phyloP scores from a whole-genome alignment of 2,888 invertebrate genomes.

The Apoderus coryli region DNA sequence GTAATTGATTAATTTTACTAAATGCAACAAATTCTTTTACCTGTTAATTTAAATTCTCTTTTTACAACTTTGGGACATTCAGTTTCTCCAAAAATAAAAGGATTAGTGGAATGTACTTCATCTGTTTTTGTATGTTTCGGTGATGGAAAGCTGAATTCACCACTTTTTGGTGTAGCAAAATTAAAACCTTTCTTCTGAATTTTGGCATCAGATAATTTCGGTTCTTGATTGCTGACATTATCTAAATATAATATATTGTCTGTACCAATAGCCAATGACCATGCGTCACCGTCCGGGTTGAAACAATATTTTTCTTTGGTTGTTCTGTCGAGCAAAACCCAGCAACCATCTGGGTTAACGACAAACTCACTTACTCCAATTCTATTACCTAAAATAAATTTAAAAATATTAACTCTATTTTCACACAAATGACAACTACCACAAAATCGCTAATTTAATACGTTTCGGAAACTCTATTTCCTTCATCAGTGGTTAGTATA shows the following conservation, averaged over 20 bases:
- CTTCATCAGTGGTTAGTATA: too few relatives aligned
- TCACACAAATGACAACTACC: too few relatives aligned
- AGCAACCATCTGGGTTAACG: conserved; percentile 46
- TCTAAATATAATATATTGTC: conserved; percentile 50
- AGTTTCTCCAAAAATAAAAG: conserved; percentile 33
- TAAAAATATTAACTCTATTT: too few relatives aligned
- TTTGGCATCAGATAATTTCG: conserved; percentile 20
- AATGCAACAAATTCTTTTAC: too few relatives aligned
- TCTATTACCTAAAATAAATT: conserved; percentile 37
- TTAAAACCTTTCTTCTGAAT: conserved; percentile 39
- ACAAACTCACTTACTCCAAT: conserved; percentile 51
- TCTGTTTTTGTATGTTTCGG: conserved; percentile 16
- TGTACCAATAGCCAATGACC: conserved; percentile 52
- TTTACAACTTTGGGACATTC: conserved; percentile 29
- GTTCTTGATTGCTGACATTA: conserved; percentile 24
- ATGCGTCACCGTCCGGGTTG: conserved; percentile 51
- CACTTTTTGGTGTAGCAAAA: conserved; percentile 33
- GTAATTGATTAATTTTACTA: too few relatives aligned
- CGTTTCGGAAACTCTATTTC: too few relatives aligned
- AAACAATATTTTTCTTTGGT: conserved; percentile 52
- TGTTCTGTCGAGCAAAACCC: conserved; percentile 48
- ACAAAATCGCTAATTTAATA: too few relatives aligned
- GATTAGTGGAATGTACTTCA: conserved; percentile 25
- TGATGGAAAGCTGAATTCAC: conserved; percentile 17
- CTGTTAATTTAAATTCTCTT: too few relatives aligned